phyloP scores from a whole-genome alignment of 2,797 vertebrate genomes.

The Acrossocheilus wenchowensis region DNA sequence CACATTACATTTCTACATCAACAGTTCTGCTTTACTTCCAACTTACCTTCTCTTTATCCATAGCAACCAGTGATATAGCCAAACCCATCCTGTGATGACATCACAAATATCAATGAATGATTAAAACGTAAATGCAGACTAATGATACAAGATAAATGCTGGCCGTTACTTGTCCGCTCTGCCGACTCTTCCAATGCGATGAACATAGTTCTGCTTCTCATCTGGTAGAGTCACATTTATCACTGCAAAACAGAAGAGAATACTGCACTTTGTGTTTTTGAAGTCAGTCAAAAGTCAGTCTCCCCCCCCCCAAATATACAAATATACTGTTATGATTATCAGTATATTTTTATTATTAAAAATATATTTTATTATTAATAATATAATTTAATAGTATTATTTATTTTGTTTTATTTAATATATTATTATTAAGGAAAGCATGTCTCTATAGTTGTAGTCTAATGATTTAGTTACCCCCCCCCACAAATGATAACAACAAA shows the following conservation, averaged over 20 bases:
- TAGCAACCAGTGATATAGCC: conserved; percentile 94
- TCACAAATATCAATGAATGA: conserved; percentile 26
- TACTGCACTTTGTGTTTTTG: background rate
- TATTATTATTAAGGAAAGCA: background rate
- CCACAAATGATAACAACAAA: background rate
- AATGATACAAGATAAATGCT: background rate
- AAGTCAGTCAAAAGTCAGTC: background rate
- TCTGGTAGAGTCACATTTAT: conserved; percentile 98
- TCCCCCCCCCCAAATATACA: too few species aligned
- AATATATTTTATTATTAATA: background rate
- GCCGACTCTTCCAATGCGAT: conserved; percentile 96
- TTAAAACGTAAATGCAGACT: conserved; percentile 15
- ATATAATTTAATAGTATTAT: background rate
- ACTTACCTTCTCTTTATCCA: conserved; percentile 96
- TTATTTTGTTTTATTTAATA: too few species aligned
- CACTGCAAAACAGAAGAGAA: conserved; percentile 71
- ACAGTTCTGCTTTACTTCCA: background rate
- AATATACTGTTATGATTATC: too few species aligned
- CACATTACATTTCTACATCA: background rate
- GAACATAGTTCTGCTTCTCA: conserved; percentile 98
- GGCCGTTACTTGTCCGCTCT: conserved; percentile 89
- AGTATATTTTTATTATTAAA: too few species aligned
- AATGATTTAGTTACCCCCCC: background rate
- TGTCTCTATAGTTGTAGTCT: background rate
- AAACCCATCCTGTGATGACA: conserved; percentile 89